Evolutionary conservation across 2,113 vertebrate genomes (phyloP).

Genomic region (Gasterosteus aculeatus): DNA sequence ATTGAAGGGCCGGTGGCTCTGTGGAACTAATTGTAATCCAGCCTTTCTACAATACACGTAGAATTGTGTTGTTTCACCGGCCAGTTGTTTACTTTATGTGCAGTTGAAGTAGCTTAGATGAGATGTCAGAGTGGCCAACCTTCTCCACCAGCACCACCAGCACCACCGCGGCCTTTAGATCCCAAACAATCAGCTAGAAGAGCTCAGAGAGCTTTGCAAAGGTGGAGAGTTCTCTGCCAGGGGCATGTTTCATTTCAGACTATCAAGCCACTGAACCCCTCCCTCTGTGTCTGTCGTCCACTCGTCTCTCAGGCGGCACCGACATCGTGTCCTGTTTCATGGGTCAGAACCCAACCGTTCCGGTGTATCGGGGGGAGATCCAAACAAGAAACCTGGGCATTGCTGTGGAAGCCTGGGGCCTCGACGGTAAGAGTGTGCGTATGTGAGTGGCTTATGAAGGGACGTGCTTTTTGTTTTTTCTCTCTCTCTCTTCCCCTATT

Average conservation of each 20-base stretch:
- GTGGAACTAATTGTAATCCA: not conserved
- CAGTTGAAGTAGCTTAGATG: too few species aligned
- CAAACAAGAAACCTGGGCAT: conserved; percentile 95
- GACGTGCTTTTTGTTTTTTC: not conserved
- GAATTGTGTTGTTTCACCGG: not conserved
- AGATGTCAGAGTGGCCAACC: not conserved
- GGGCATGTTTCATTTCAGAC: not conserved
- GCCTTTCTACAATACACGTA: not conserved
- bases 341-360: conserved; percentile 92
- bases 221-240: not conserved
- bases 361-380: conserved; percentile 94
- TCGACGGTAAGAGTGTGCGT: conserved; percentile 82
- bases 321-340: conserved; percentile 97
- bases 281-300: not conserved
- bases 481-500: not conserved
- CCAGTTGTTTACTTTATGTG: not conserved
- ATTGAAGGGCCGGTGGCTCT: not conserved
- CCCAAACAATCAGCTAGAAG: not conserved
- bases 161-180: too few species aligned
- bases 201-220: not conserved
- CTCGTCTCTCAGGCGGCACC: conserved; percentile 86
- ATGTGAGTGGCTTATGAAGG: not conserved
- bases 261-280: conserved; percentile 4
- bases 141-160: not conserved
- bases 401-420: conserved; percentile 91